Evolutionary conservation across 2,113 vertebrate genomes (phyloP), one percentile per base, ranked within the genome.

Genomic region (Propithecus coquereli): DNA sequence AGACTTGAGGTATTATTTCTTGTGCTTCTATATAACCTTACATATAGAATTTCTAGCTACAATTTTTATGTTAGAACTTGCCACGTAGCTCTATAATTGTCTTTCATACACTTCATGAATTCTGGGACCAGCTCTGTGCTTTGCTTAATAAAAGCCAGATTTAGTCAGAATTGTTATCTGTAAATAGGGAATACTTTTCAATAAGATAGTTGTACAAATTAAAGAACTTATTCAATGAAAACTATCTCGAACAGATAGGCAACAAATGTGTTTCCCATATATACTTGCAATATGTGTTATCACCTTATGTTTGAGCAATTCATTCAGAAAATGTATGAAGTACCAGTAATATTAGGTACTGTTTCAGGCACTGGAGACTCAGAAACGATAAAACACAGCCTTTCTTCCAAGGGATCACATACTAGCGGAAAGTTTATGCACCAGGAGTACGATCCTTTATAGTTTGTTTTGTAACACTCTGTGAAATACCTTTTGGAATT

Each of bases 191-290:
- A 5, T 68, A 23, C 16, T 88, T 90, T 16, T 84, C 32, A 37
- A 20, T 71, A 73, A 59, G 54, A 73, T 61, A 76, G 0, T 40
- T 65, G 0, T 27, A 8, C 59, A 50, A 82, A 57, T 71, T 91
- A 81, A 91, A 17, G 70, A 61, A 50, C 13, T 14, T 59, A 47
- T 70, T 80, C 77, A 65, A 66, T 87, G 5, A 63, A 94, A 82
- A 34, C 10, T 47, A 47, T 73, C 8, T 94, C 30, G 12, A 85
- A 81, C 11, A 23, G 65, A 30, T 25, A 65, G 4, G 50, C 27
- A 90, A 30, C 23, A 87, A 68, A 74, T 47, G 20, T 25, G 5
- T 57, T 90, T 83, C 13, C 13, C 6, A 13, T 57, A 8, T 61
- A 8, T 27, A 40, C 13, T 84, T 61, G n/a, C 11, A 92, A 8